These are phyloP conservation scores for Drosophila ercepeae DNA, from an alignment of 1,140 invertebrate species.

Conservation along the genomic window DNA sequence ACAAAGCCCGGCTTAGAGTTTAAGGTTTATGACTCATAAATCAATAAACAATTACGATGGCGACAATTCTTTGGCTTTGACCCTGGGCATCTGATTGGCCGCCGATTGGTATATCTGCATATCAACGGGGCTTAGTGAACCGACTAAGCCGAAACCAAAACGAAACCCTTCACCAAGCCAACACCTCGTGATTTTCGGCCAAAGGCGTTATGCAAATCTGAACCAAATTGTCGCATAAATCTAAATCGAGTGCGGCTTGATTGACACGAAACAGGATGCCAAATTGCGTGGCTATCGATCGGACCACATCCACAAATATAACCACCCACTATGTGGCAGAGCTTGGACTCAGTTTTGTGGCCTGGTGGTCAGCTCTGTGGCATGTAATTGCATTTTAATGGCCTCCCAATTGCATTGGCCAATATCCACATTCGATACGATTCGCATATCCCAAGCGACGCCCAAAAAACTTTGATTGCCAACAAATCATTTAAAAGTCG, in stretches of 20 bases:
- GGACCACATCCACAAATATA: conserved; percentile 13
- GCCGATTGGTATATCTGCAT: conserved; percentile 46
- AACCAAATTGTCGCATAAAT: conserved; percentile 60
- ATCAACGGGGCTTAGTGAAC: conserved; percentile 29
- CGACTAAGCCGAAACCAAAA: conserved; percentile 5
- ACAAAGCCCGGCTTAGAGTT: conserved; percentile 39
- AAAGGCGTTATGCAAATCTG: conserved; percentile 46
- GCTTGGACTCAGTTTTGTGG: conserved; percentile 5
- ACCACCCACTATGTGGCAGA: conserved; percentile 43
- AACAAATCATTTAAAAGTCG: conserved; percentile 66
- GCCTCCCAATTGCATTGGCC: conserved; percentile 50
- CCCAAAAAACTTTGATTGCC: conserved; percentile 50
- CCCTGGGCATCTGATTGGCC: conserved; percentile 24
- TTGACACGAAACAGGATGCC: conserved; percentile 71
- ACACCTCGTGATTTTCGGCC: conserved; percentile 41
- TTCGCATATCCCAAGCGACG: conserved; percentile 44
- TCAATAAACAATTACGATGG: conserved; percentile 42
- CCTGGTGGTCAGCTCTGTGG: conserved; percentile 13
- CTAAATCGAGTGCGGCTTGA: conserved; percentile 52
- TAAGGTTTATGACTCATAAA: conserved; percentile 50
- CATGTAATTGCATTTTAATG: conserved; percentile 77
- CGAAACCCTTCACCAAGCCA: conserved; percentile 42
- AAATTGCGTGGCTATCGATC: conserved; percentile 54
- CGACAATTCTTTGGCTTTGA: conserved; percentile 48
- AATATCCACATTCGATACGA: conserved; percentile 16